Conservation (phyloP, 1,140 invertebrate species). For the Armadillidium nasatum region DNA sequence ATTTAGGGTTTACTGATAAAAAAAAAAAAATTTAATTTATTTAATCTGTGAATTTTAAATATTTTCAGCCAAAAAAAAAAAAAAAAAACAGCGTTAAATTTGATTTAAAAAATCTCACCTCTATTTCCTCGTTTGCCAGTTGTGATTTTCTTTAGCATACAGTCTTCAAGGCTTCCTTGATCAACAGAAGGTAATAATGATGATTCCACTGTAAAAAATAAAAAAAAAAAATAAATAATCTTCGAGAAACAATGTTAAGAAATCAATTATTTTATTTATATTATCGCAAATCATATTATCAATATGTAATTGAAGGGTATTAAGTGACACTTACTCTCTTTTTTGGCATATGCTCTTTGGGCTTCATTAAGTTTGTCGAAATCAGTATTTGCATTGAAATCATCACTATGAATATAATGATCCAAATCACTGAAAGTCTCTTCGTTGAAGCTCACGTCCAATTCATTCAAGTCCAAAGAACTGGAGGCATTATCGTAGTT, state of each 20-base stretch:
- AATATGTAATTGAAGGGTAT: neutral
- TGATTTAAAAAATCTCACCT: neutral
- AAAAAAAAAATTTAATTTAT: no score
- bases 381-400: neutral
- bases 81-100: neutral
- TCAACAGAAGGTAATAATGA: neutral
- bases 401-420: neutral
- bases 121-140: neutral
- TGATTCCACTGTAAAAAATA: neutral
- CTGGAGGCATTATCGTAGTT: neutral
- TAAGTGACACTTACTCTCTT: neutral
- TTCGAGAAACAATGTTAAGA: neutral
- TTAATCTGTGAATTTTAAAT: no score
- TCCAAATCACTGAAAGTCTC: neutral
- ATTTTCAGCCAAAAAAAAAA: no score
- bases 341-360: neutral
- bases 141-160: slow-evolving; percentile 9
- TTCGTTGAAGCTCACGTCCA: neutral
- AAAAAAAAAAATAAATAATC: no score
- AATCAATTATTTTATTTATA: neutral
- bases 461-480: neutral
- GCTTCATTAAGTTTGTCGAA: neutral
- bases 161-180: neutral
- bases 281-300: neutral
- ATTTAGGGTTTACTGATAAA: no score